Percentiles rank a stretch among this genome's conserved stretches.
Evolutionary conservation across 2,113 vertebrate species (phyloP).

Genomic region (Neodontobutis hainanensis): DNA sequence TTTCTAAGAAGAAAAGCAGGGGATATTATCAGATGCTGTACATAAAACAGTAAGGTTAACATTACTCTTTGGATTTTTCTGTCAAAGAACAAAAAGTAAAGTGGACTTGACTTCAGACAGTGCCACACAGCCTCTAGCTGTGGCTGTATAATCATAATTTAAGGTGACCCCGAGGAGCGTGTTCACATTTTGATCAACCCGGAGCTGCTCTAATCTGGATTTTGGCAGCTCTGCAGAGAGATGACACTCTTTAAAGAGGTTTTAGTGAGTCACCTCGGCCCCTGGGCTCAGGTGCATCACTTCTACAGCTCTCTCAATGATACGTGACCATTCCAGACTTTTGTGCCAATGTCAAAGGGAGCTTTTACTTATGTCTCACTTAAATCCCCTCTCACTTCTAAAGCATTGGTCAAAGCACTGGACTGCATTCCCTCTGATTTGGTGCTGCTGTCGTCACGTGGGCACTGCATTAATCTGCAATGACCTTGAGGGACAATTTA

Average conservation of each 20-base stretch:
- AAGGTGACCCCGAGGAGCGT: not conserved
- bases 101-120: not conserved
- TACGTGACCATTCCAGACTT: not conserved
- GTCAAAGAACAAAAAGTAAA: not conserved
- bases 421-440: not conserved
- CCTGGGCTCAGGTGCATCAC: slow-evolving; percentile 4
- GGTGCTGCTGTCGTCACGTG: not conserved
- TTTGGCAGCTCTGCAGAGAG: not conserved
- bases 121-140: not conserved
- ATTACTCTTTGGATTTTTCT: not conserved
- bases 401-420: not conserved
- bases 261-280: slow-evolving; percentile 7
- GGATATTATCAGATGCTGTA: too few species aligned
- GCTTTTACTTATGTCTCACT: not conserved
- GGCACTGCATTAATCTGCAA: not conserved
- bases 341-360: slow-evolving; percentile 3
- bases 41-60: not conserved
- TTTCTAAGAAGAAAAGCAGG: too few species aligned
- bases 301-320: not conserved
- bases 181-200: slow-evolving; percentile 9
- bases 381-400: not conserved
- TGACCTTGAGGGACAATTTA: slow-evolving; percentile 13
- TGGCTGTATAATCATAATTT: not conserved
- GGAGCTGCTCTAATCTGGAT: slow-evolving; percentile 1
- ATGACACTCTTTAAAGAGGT: slow-evolving; percentile 11